A percentile compares a stretch with the other conserved stretches of the same genome.
Conservation (phyloP, 2,888 invertebrate genomes). For the Phlogophora meticulosa region DNA sequence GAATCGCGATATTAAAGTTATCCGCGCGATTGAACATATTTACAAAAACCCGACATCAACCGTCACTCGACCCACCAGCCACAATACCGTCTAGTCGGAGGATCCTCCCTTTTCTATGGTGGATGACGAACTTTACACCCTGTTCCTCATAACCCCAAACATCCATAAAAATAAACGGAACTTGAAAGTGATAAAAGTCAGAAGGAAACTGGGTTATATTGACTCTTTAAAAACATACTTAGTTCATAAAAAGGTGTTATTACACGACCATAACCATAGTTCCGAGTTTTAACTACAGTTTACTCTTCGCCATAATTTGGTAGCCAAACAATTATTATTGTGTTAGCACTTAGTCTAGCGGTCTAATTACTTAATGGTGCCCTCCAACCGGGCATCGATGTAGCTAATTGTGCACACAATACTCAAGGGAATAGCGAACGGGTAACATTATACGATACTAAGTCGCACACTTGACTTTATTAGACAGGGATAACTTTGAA, state of each 20-base stretch:
- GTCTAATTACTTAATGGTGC: slow-evolving; percentile 63
- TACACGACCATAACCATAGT: not conserved
- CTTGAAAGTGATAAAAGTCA: too few species aligned
- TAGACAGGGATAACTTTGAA: too few species aligned
- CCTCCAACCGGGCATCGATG: slow-evolving; percentile 44
- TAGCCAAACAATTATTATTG: slow-evolving; percentile 56
- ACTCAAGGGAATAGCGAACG: slow-evolving; percentile 40
- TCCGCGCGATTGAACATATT: too few species aligned
- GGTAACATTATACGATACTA: not conserved
- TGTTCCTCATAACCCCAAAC: too few species aligned
- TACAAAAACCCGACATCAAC: too few species aligned
- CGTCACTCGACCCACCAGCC: too few species aligned
- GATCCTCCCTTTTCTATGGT: too few species aligned
- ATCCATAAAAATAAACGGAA: too few species aligned
- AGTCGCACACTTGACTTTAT: not conserved
- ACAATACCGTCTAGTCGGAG: too few species aligned
- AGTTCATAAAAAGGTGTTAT: not conserved
- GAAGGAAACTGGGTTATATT: fast-evolving
- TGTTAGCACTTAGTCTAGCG: slow-evolving; percentile 40
- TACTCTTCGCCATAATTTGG: slow-evolving; percentile 36
- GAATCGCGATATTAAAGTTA: too few species aligned
- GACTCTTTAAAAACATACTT: not conserved
- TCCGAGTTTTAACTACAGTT: slow-evolving; percentile 17
- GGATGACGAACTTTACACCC: too few species aligned
- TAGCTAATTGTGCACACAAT: slow-evolving; percentile 51